Base-by-base conservation (phyloP, 2,113 vertebrate genomes). In the Rana temporaria region DNA sequence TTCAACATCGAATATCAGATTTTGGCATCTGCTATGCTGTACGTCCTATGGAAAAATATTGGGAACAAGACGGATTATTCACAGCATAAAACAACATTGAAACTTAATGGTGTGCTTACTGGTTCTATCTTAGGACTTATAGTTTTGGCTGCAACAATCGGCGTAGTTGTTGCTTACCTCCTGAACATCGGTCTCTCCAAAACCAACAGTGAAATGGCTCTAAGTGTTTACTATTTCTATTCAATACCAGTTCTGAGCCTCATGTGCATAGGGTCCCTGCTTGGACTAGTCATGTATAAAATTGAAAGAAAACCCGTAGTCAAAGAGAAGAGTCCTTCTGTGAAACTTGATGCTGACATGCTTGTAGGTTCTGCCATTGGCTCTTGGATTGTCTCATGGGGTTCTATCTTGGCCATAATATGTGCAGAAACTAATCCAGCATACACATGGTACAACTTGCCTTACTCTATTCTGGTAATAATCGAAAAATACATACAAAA, bases 1-100 rank as follows among this genome's bases (percentile, higher is more conserved):
- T 95, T 95, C 88, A 93, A 93, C 86, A 93, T 95, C 0, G 94
- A 95, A 85, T 95, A 94, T 85, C 94, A 95, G 89, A 92, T 95
- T 82, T 92, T 95, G 52, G 94, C 94, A 68, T 94, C 94, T 0
- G 94, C 90, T n/a, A 89, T 94, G 90, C 89, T 95, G 42, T 94
- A 93, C 0, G 90, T 94, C 80, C 94, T 95, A 92, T 95, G 94
- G 94, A 94, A 94, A 85, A 95, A 95, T 85, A 94, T 95, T 0
- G 94, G 94, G 1, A 93, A 87, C 65, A 87, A 93, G 16, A 89
- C 92, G 65, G 85, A 86, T 16, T 88, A 88, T 18, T 84, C 79
- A 14, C 88, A 90, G 59, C 87, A 26, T 4, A 92, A 91, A 79
- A 70, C 71, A 19, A 70, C 30, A 6, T 62, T 89, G 1, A 90